Evolutionary conservation across 2,888 invertebrate species (phyloP), one percentile per base, ranked within the genome.

Genomic region (Panzeria rudis): DNA sequence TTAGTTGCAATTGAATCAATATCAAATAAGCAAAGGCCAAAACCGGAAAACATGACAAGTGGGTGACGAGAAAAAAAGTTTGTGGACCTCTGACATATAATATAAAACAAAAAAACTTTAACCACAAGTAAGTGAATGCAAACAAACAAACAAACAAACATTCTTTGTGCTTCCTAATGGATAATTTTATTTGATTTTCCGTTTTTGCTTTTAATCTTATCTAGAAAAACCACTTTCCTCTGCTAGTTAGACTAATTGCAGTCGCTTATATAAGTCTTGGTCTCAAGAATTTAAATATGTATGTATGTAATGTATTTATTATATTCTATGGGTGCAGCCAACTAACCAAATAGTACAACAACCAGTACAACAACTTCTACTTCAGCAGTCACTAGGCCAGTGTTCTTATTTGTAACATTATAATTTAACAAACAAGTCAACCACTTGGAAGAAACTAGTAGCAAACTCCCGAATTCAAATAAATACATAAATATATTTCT

Each of bases 311-410:
- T 81, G 80, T 52, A 66, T 54, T 77, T 72, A 54, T 79, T 56
- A 75, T 84, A 64, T 76, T 79, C 72, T 68, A 81, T 84, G 76
- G 80, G 84, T 81, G 84, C 84, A 84, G 71, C 52, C 77, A 77
- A 41, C 52, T 69, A 35, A 35, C 5, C 38, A 56, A 38, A 35
- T 62, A 23, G 38, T 17, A 44, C 59, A 32, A 59, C 17, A 68
- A 68, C 47, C n/a, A 69, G 50, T 29, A 52, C 50, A 38, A 50
- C 41, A 62, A 71, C 71, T 61, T 25, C 41, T 54, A 66, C 29
- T 44, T 32, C 23, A 64, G 3, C 66, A 38, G 62, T 32, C 25
- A 81, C 41, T 73, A 73, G 59, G 59, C 47, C 35, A 69, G 32
- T 9, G 38, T 20, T 50, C 50, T 20, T 52, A 44, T 41, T 61